Conservation (phyloP, 2,113 vertebrate species). For the Cyprinodon variegatus region DNA sequence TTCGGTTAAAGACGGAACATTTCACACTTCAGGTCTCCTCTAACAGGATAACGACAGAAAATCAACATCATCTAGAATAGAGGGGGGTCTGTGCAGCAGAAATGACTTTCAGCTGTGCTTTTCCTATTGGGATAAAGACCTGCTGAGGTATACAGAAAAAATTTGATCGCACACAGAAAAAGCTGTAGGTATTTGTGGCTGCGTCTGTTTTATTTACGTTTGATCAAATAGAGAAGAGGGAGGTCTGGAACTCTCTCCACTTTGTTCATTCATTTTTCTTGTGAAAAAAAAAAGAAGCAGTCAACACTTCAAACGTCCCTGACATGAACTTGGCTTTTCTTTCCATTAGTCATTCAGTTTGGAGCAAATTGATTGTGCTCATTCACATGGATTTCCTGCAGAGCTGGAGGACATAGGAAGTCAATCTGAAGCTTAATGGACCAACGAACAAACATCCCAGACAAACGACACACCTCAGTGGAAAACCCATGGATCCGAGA, state of each 20-base stretch:
- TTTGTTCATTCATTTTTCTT: background rate
- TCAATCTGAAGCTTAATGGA: slow-evolving; percentile 38
- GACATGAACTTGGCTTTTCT: background rate
- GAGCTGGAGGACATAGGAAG: slow-evolving; percentile 9
- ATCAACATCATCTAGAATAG: background rate
- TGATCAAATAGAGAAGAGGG: background rate
- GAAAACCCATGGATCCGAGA: slow-evolving; percentile 17
- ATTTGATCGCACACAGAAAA: background rate
- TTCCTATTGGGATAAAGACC: slow-evolving; percentile 1
- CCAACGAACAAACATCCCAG: slow-evolving; percentile 34
- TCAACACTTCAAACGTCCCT: background rate
- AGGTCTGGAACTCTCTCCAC: background rate
- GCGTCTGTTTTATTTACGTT: background rate
- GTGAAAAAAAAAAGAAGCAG: background rate
- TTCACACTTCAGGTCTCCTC: slow-evolving; percentile 1
- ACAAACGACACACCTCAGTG: slow-evolving; percentile 2
- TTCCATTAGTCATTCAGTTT: background rate
- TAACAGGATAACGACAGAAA: background rate
- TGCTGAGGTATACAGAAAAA: background rate
- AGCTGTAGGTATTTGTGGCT: background rate
- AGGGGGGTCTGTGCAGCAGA: background rate
- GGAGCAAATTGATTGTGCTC: background rate
- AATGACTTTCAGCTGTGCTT: background rate
- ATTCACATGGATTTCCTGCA: background rate
- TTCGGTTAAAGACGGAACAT: background rate